These are phyloP conservation scores for Chironomus striatipennis DNA, from an alignment of 1,140 invertebrate species.

Conservation along the genomic window DNA sequence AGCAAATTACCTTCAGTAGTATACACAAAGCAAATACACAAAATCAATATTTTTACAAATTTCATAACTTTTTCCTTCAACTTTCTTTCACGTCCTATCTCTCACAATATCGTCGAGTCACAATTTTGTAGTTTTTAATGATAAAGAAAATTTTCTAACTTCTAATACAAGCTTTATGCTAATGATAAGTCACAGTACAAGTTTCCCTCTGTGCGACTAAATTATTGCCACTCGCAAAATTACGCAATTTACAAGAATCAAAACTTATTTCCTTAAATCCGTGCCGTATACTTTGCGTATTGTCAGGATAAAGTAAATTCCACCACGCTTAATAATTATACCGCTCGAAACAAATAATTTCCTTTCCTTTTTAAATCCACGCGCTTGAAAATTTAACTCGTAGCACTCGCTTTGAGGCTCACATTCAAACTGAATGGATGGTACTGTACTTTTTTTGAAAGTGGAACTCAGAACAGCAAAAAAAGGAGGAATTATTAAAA, in stretches of 20 bases:
- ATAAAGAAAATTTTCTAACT: no score
- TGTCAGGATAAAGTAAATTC: no score
- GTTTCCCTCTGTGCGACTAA: no score
- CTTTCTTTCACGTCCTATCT: neutral
- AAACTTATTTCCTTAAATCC: no score
- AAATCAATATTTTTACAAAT: slow-evolving; percentile 22
- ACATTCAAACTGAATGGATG: neutral
- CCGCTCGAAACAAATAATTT: neutral
- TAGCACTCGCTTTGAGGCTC: neutral
- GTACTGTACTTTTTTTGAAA: neutral
- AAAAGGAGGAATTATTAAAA: neutral
- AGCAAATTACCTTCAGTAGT: slow-evolving; percentile 9
- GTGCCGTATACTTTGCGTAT: no score
- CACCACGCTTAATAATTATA: no score
- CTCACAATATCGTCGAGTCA: no score
- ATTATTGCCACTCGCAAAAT: no score
- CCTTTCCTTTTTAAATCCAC: neutral
- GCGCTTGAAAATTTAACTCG: neutral
- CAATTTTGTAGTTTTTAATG: no score
- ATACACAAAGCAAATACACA: slow-evolving; percentile 8
- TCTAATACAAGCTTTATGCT: no score
- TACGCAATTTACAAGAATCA: no score
- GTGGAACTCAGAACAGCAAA: neutral
- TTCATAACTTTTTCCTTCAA: slow-evolving; percentile 8
- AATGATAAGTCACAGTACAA: no score